phyloP scores from a whole-genome alignment of 1,140 invertebrate species.

The Babylonia areolata region DNA sequence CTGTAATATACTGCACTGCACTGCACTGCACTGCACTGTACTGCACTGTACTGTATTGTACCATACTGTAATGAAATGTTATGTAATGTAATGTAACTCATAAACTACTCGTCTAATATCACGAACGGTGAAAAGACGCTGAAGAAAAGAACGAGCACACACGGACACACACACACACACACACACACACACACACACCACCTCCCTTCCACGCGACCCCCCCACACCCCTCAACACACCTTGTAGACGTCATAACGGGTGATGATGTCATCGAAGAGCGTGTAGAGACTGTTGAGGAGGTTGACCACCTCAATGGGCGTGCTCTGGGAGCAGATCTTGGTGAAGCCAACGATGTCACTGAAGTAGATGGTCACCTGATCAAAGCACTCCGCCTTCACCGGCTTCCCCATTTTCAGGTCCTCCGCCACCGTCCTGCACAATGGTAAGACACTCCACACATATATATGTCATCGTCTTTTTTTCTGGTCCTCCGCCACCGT shows the following conservation, averaged over 20 bases:
- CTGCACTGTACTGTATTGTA: no score
- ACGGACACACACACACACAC: slow-evolving; percentile 18
- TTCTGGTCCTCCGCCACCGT: no score
- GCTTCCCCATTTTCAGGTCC: slow-evolving; percentile 89
- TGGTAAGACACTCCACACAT: no score
- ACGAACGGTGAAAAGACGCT: no score
- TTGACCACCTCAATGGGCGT: slow-evolving; percentile 84
- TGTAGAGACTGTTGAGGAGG: slow-evolving; percentile 71
- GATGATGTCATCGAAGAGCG: slow-evolving; percentile 72
- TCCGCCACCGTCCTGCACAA: slow-evolving; percentile 87
- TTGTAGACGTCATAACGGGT: slow-evolving; percentile 74
- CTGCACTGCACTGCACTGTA: slow-evolving; percentile 74
- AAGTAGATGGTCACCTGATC: slow-evolving; percentile 85
- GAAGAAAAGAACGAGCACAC: background rate
- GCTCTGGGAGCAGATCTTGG: slow-evolving; percentile 86
- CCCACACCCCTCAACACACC: slow-evolving; percentile 75
- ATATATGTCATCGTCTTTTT: no score
- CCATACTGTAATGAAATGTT: no score
- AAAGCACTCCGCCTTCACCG: slow-evolving; percentile 92
- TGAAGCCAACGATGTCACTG: slow-evolving; percentile 90
- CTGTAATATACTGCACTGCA: no score
- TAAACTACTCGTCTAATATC: no score
- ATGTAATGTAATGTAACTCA: no score
- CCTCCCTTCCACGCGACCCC: slow-evolving; percentile 2
- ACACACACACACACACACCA: slow-evolving; percentile 12